A percentile compares a stretch with the other conserved stretches of the same genome.
These are phyloP conservation scores for Vulpes vulpes DNA, from an alignment of 2,113 vertebrate species.

Conservation along the genomic window DNA sequence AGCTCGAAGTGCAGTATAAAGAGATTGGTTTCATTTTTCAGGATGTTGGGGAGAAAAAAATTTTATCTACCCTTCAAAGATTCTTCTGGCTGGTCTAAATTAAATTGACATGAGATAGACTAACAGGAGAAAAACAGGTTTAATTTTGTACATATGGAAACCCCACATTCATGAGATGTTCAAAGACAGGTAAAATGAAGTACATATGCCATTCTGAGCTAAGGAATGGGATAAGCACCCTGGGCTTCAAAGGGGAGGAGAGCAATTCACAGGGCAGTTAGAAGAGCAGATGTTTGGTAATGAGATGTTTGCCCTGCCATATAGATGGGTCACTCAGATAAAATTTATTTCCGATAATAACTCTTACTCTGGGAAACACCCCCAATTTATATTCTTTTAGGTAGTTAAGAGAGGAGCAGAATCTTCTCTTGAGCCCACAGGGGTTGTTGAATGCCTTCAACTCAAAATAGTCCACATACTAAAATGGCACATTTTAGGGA, in stretches of 20 bases:
- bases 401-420: background rate
- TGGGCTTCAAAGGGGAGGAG: background rate
- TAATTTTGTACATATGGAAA: background rate
- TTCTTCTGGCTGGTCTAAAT: background rate
- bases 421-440: background rate
- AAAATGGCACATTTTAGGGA: background rate
- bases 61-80: background rate
- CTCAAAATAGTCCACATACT: background rate
- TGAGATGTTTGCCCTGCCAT: background rate
- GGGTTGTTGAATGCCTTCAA: background rate
- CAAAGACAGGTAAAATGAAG: background rate
- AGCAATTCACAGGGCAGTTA: background rate
- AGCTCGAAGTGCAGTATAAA: background rate
- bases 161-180: background rate
- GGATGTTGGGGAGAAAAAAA: background rate
- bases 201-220: background rate
- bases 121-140: background rate
- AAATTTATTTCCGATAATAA: background rate
- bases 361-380: background rate
- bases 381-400: background rate
- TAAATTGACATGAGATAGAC: background rate
- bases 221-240: background rate
- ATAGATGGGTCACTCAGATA: background rate
- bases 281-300: background rate
- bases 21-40: constrained; percentile 25